Percentiles rank a stretch among this genome's conserved stretches.
phyloP scores from a whole-genome alignment of 2,113 vertebrate genomes.

The Fulica atra region DNA sequence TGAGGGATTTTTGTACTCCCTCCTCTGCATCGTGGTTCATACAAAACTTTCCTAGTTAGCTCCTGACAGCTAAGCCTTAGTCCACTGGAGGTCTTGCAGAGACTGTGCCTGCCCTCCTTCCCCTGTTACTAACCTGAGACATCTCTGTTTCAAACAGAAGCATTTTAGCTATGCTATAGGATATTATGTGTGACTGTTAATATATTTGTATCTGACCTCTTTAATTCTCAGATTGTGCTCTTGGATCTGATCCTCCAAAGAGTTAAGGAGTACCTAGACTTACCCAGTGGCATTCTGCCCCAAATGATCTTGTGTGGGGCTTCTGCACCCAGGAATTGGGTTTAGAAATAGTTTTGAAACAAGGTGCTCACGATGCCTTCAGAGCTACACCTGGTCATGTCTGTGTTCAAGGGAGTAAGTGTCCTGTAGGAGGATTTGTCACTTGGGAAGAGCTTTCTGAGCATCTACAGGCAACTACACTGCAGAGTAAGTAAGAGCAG shows the following conservation, averaged over 20 bases:
- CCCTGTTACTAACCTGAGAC: not conserved
- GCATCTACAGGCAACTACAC: not conserved
- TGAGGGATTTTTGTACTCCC: not conserved
- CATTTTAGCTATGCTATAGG: not conserved
- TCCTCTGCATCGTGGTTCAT: rapidly evolving
- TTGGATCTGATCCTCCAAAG: not conserved
- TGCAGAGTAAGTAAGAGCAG: not conserved
- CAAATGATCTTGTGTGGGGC: not conserved
- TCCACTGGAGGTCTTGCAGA: not conserved
- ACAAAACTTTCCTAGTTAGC: not conserved
- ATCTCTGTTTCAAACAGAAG: not conserved
- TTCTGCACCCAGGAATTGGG: not conserved
- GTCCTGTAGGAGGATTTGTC: not conserved
- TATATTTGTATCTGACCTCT: not conserved
- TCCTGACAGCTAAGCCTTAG: not conserved
- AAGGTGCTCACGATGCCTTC: not conserved
- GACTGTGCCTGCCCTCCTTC: not conserved
- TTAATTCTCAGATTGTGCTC: not conserved
- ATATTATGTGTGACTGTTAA: not conserved
- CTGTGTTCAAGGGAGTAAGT: not conserved
- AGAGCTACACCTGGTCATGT: not conserved
- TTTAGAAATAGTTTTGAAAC: not conserved
- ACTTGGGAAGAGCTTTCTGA: not conserved
- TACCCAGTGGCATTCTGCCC: not conserved
- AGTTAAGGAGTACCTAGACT: not conserved